Conservation (phyloP, 2,797 vertebrate genomes). For the Mareca strepera region DNA sequence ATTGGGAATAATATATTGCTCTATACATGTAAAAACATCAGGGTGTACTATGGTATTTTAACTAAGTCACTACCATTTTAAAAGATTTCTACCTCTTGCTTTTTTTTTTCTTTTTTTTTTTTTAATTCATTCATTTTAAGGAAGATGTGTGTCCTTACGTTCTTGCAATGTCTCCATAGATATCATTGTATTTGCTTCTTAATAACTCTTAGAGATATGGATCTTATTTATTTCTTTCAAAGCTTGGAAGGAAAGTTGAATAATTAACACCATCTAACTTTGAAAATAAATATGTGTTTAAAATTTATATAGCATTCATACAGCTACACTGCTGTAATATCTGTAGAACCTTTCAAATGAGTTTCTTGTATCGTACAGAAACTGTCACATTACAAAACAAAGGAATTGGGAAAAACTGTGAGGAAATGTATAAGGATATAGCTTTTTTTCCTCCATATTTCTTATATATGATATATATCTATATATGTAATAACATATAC, state of each 20-base stretch:
- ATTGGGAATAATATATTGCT: background rate
- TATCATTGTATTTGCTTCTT: background rate
- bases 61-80: background rate
- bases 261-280: background rate
- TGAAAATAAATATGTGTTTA: background rate
- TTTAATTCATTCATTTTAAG: background rate
- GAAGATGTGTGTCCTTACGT: background rate
- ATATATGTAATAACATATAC: too few species aligned
- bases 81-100: rapidly evolving
- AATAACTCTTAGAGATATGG: background rate
- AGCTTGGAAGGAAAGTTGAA: background rate
- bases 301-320: background rate
- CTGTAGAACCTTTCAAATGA: background rate
- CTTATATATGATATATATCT: background rate
- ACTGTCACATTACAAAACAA: background rate
- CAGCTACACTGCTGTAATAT: background rate
- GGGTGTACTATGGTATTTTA: background rate
- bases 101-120: background rate
- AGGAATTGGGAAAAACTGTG: background rate
- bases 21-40: background rate
- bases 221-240: background rate
- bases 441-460: background rate
- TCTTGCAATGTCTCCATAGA: background rate
- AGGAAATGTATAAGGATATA: background rate
- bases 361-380: background rate